Conservation (phyloP, 1,140 invertebrate genomes). For the Drosophila pallidifrons region DNA sequence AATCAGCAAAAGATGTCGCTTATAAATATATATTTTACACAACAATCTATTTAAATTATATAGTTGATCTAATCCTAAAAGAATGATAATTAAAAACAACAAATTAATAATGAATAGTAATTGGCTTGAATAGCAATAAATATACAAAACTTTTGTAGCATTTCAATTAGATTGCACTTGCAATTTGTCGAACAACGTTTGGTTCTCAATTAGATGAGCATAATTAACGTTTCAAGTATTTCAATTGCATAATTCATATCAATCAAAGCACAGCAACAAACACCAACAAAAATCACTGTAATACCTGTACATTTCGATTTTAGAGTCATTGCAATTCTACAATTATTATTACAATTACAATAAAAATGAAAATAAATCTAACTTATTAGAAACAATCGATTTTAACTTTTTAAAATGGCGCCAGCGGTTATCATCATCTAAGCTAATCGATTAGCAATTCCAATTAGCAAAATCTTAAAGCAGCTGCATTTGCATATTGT, state of each 20-base stretch:
- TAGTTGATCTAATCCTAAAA: slow-evolving; percentile 27
- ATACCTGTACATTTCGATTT: slow-evolving; percentile 69
- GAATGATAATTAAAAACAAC: neutral
- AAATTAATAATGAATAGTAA: slow-evolving; percentile 16
- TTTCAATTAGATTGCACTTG: slow-evolving; percentile 44
- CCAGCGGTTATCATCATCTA: slow-evolving; percentile 19
- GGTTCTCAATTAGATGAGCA: slow-evolving; percentile 32
- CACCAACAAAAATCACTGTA: slow-evolving; percentile 46
- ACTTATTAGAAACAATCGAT: slow-evolving; percentile 16
- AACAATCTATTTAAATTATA: slow-evolving; percentile 22
- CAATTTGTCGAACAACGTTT: slow-evolving; percentile 7
- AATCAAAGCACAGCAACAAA: slow-evolving; percentile 48
- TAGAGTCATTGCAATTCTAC: slow-evolving; percentile 54
- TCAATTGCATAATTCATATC: slow-evolving; percentile 65
- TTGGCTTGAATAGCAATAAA: slow-evolving; percentile 32
- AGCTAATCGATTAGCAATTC: slow-evolving; percentile 17
- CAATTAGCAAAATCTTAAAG: neutral
- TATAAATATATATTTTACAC: slow-evolving; percentile 21
- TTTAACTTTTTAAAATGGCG: slow-evolving; percentile 13
- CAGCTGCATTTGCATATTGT: slow-evolving; percentile 17
- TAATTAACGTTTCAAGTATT: slow-evolving; percentile 42
- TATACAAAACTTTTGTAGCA: slow-evolving; percentile 20
- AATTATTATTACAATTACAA: slow-evolving; percentile 52
- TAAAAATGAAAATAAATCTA: slow-evolving; percentile 35
- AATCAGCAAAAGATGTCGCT: slow-evolving; percentile 33